Evolutionary conservation across 2,888 invertebrate genomes (phyloP).

Genomic region (Caenorhabditis wallacei): DNA sequence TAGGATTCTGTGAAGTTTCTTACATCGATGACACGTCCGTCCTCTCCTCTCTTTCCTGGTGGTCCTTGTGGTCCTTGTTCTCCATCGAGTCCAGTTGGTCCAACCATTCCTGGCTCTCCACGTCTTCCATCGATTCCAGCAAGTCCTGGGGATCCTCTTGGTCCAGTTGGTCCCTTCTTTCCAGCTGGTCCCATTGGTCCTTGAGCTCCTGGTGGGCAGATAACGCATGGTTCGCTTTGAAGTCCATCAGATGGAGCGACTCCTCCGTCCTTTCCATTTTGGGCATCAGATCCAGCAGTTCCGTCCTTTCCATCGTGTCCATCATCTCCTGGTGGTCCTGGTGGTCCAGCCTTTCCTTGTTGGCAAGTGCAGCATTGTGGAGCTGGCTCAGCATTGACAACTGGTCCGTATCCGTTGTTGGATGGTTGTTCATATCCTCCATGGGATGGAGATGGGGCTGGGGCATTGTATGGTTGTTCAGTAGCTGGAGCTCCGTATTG

Average conservation of each 20-base stretch:
- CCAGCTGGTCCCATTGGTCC: conserved; percentile 79
- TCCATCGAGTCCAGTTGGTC: conserved; percentile 81
- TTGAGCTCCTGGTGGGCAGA: conserved; percentile 82
- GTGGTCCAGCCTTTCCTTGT: conserved; percentile 78
- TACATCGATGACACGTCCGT: conserved; percentile 75
- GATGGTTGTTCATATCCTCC: conserved; percentile 64
- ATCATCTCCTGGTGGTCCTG: conserved; percentile 76
- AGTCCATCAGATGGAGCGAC: conserved; percentile 73
- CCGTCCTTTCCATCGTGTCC: conserved; percentile 75
- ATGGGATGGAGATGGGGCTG: conserved; percentile 63
- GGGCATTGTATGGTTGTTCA: conserved; percentile 67
- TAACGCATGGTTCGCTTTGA: conserved; percentile 79
- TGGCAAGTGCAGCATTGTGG: conserved; percentile 81
- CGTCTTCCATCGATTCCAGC: conserved; percentile 81
- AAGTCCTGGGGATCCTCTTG: conserved; percentile 76
- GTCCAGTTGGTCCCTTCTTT: conserved; percentile 80
- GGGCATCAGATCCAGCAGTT: conserved; percentile 74
- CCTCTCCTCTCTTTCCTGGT: conserved; percentile 76
- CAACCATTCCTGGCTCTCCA: conserved; percentile 82
- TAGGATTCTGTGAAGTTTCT: neutral
- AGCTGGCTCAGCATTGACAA: conserved; percentile 79
- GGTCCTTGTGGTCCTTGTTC: conserved; percentile 74
- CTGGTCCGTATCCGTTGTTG: conserved; percentile 74
- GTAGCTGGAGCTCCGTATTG: conserved; percentile 79
- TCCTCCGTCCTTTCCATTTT: conserved; percentile 75